These are phyloP conservation scores for Oplegnathus fasciatus DNA, from an alignment of 2,113 vertebrate genomes.

Conservation along the genomic window DNA sequence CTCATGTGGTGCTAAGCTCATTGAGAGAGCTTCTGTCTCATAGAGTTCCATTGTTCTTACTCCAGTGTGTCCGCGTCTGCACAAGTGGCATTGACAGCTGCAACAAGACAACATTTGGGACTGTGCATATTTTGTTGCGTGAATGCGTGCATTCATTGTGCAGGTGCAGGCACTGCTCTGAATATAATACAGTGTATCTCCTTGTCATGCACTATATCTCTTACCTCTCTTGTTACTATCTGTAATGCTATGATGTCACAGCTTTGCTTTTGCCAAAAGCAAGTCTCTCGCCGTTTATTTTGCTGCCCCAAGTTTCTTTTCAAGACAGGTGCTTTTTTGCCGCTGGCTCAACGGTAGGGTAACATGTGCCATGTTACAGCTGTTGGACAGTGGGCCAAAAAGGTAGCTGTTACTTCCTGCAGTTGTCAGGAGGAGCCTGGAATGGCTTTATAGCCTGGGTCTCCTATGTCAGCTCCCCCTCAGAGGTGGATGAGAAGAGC, in stretches of 20 bases:
- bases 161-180: conserved; percentile 64
- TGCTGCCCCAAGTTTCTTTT: conserved; percentile 9
- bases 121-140: conserved; percentile 66
- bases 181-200: conserved; percentile 31
- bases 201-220: background rate
- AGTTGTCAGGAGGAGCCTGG: conserved; percentile 62
- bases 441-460: conserved; percentile 39
- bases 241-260: background rate
- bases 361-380: conserved; percentile 61
- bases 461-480: conserved; percentile 16
- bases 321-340: conserved; percentile 40
- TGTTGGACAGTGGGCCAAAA: conserved; percentile 57
- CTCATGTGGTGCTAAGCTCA: conserved; percentile 60
- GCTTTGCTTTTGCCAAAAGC: conserved; percentile 1
- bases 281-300: conserved; percentile 16
- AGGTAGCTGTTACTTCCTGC: conserved; percentile 71
- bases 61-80: conserved; percentile 54
- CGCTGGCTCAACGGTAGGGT: conserved; percentile 25
- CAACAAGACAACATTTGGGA: conserved; percentile 69
- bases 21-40: conserved; percentile 62
- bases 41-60: conserved; percentile 72
- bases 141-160: conserved; percentile 72
- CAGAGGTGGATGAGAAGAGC: conserved; percentile 24
- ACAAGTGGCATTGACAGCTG: conserved; percentile 80
- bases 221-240: conserved; percentile 36